Evolutionary conservation across 2,797 vertebrate genomes (phyloP), one percentile per base, ranked within the genome.

Genomic region (Squalus acanthias): DNA sequence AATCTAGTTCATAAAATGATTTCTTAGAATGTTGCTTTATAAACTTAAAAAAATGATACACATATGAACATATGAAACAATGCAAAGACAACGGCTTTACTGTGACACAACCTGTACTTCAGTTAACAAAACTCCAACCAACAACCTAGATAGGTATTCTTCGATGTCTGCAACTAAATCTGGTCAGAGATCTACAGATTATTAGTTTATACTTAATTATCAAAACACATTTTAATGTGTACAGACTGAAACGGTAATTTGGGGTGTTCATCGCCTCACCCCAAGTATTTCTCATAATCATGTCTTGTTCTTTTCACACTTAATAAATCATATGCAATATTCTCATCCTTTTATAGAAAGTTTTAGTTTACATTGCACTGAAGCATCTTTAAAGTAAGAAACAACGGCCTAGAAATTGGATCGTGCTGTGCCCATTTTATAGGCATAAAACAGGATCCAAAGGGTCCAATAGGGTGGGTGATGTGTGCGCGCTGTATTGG

Each of bases 191-290:
- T 29, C 33, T 72, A 10, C 69, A 95, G 46, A 15, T 29, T 72
- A 29, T 95, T 95, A 72, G 20, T 26, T 95, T 9, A 60, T 92
- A 65, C 89, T n/a, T 65, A 88, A 92, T 92, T 65, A 92, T 20
- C 15, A 33, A 46, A 65, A 65, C 13, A n/a, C 29, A 92, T 82
- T 82, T 74, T 76, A 76, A 13, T 3, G 29, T 76, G 76, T 39
- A 39, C n/a, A 82, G n/a, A 39, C n/a, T 39, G 63, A 20, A 24
- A 57, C 17, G 60, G 33, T n/a, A 92, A n/a, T 7, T 72, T 50
- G 69, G 46, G 20, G 0, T 26, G 29, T 63, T 63, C 15, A 70
- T 70, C 3, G 65, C 46, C n/a, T 72, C 69, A 50, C 12, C 46
- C 8, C 39, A 53, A 50, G 12, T 29, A 95, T 72, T 70, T 95